Evolutionary conservation across 37 sponge, comb jelly and placozoan genomes (phyloP), one percentile per base, ranked within the genome.

Genomic region (Geodia barretti): DNA sequence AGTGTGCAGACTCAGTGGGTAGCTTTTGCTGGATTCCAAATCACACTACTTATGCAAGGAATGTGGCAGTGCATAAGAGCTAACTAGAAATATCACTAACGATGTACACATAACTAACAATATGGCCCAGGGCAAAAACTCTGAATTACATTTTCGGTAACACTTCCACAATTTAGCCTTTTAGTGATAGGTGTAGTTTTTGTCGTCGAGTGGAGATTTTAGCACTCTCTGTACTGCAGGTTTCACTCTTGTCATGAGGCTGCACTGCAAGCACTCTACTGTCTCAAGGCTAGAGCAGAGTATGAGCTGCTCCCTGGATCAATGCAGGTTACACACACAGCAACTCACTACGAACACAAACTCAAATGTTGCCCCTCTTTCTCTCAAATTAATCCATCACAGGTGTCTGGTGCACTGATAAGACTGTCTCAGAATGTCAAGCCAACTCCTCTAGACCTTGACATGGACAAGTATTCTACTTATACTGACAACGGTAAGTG

Each of bases 321-420:
- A 33, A 70, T 88, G 20, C 89, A 88, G 89, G 89, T 88, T 8
- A n/a, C n/a, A n/a, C n/a, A n/a, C n/a, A n/a, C n/a, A n/a, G n/a
- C n/a, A n/a, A n/a, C n/a, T n/a, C n/a, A n/a, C n/a, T n/a, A n/a
- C n/a, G n/a, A n/a, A n/a, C n/a, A n/a, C n/a, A n/a, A n/a, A n/a
- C n/a, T n/a, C n/a, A n/a, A n/a, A n/a, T n/a, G n/a, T n/a, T n/a
- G n/a, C n/a, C n/a, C n/a, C n/a, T n/a, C n/a, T n/a, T n/a, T n/a
- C n/a, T n/a, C n/a, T 29, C n/a, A 17, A 54, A n/a, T 60, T 30
- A 62, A 11, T 62, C 70, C 0, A 2, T 1, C 33, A 7, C 77
- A 84, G 85, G 69, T 84, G 8, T 75, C 76, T 34, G 39, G 43
- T 26, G 69, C 78, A 8, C 23, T 84, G 38, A 2, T 11, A 7